Conservation (phyloP, 2,113 vertebrate genomes). For the Lasiurus borealis region DNA sequence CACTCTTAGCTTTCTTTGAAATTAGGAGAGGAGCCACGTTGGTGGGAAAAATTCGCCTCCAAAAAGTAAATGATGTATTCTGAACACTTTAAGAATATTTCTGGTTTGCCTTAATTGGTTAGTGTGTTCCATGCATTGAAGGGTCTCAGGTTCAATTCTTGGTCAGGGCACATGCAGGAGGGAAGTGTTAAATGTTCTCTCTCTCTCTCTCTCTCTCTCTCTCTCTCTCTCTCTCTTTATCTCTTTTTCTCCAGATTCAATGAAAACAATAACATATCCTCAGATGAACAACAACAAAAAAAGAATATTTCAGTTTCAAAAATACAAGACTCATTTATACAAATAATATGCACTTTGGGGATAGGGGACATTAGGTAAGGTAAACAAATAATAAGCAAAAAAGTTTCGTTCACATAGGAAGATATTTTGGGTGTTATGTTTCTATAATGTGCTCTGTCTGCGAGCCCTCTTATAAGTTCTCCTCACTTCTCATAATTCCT, state of each 20-base stretch:
- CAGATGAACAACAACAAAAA: neutral
- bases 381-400: neutral
- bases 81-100: slow-evolving; percentile 33
- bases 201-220: too few species aligned
- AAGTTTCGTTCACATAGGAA: neutral
- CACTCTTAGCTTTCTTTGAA: neutral
- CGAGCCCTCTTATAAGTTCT: neutral
- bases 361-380: neutral
- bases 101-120: neutral
- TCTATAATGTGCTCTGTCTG: neutral
- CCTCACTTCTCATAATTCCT: neutral
- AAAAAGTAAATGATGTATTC: neutral
- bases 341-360: neutral
- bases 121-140: neutral
- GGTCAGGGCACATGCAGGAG: neutral
- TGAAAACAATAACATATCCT: neutral
- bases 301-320: slow-evolving; percentile 39
- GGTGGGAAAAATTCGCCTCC: neutral
- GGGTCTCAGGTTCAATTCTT: neutral
- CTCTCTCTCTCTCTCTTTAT: too few species aligned
- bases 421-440: neutral
- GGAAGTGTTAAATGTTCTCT: too few species aligned
- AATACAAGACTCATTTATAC: neutral
- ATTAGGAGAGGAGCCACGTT: neutral
- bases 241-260: neutral